phyloP scores from a whole-genome alignment of 2,888 invertebrate genomes.

The Hipparchia sbordonii region DNA sequence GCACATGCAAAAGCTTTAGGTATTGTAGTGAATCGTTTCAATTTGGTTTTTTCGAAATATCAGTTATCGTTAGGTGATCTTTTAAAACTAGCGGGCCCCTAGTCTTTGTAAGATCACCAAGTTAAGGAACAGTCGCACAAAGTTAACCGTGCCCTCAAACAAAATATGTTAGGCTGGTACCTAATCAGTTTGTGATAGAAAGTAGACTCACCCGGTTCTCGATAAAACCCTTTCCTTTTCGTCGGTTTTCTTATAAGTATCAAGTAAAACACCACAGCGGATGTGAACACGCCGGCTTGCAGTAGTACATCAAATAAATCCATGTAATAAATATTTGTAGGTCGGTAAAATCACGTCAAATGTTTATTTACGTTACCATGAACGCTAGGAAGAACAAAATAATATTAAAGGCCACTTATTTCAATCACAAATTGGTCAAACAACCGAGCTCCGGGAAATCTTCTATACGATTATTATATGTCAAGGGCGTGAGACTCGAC shows the following conservation, averaged over 20 bases:
- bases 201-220: conserved; percentile 55
- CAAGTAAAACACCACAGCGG: conserved; percentile 62
- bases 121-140: no score
- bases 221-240: conserved; percentile 53
- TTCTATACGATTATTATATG: conserved; percentile 18
- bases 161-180: no score
- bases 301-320: conserved; percentile 65
- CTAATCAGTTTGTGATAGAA: background rate
- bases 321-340: conserved; percentile 47
- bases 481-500: background rate
- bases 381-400: background rate
- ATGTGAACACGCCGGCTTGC: conserved; percentile 62
- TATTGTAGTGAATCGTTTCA: no score
- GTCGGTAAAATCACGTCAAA: background rate
- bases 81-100: no score
- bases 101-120: no score
- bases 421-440: conserved; percentile 26
- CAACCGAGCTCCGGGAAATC: conserved; percentile 28
- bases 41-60: no score
- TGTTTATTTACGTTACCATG: background rate
- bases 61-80: no score
- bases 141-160: no score
- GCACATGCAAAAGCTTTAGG: no score
- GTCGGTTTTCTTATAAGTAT: conserved; percentile 57
- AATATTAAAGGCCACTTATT: conserved; percentile 1